Conservation (phyloP, 1,140 invertebrate species). For the Dendroctonus ponderosae region DNA sequence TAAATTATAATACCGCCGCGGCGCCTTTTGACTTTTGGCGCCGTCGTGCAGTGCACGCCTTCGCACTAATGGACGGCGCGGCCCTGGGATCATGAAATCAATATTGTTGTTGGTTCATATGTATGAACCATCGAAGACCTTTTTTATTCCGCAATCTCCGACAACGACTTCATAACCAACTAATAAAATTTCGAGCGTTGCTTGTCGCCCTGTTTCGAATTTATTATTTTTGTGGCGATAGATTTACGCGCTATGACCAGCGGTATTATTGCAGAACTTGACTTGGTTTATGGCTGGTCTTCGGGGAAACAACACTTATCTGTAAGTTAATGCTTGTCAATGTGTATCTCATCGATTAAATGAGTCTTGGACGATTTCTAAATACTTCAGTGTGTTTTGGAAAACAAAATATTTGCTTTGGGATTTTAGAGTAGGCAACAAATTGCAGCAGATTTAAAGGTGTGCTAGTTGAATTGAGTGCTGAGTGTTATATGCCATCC, state of each 20-base stretch:
- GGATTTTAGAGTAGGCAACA: constrained; percentile 6
- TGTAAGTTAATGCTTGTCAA: too few species aligned
- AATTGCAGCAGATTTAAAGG: constrained; percentile 4
- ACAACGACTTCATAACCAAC: background rate
- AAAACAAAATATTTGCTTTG: background rate
- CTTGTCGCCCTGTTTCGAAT: constrained; percentile 6
- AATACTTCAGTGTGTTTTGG: too few species aligned
- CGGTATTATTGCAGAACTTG: constrained; percentile 10
- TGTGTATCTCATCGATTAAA: too few species aligned
- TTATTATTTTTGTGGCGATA: constrained; percentile 12
- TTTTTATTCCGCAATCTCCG: constrained; percentile 11
- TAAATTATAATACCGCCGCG: too few species aligned
- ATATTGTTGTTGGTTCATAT: too few species aligned
- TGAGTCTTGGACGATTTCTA: too few species aligned
- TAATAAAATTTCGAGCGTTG: constrained; percentile 14
- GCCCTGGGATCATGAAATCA: too few species aligned
- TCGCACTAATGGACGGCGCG: too few species aligned
- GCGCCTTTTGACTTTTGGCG: too few species aligned
- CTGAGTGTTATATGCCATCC: constrained; percentile 10
- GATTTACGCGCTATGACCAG: background rate
- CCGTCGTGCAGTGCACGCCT: too few species aligned
- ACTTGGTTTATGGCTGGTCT: background rate
- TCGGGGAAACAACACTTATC: too few species aligned
- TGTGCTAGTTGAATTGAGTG: constrained; percentile 17
- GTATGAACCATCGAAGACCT: background rate